Percentiles rank a stretch among this genome's conserved stretches.
phyloP scores from a whole-genome alignment of 2,113 vertebrate genomes.

The Chionomys nivalis region DNA sequence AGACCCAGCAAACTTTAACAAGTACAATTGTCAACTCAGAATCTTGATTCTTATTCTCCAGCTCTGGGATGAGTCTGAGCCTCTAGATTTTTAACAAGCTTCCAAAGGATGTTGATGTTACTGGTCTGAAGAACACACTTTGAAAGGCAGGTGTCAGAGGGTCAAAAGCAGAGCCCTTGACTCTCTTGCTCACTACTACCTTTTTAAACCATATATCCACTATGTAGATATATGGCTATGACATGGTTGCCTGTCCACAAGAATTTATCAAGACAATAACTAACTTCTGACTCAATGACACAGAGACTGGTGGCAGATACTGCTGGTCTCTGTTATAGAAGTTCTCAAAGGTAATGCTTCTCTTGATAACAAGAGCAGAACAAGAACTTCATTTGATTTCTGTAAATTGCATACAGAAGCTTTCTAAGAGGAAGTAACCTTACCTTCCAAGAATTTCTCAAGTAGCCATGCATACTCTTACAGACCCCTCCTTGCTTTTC shows the following conservation, averaged over 20 bases:
- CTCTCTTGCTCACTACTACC: not conserved
- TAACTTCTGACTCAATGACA: not conserved
- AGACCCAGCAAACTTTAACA: constrained; percentile 27
- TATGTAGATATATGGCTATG: not conserved
- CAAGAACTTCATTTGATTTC: not conserved
- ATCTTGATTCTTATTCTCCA: not conserved
- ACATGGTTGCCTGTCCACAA: not conserved
- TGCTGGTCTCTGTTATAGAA: not conserved
- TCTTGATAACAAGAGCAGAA: not conserved
- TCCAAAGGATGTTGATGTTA: not conserved
- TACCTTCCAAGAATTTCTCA: not conserved
- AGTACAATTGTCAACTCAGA: not conserved
- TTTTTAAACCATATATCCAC: not conserved
- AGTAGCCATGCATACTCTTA: not conserved
- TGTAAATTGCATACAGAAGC: not conserved
- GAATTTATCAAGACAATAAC: not conserved
- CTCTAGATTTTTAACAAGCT: constrained; percentile 29
- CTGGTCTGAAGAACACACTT: not conserved
- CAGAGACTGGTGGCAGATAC: not conserved
- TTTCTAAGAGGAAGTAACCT: not conserved
- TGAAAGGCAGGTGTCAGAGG: not conserved
- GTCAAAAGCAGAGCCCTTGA: not conserved
- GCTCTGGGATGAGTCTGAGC: not conserved
- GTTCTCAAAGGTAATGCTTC: not conserved
- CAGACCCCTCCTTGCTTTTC: not conserved